A percentile compares a stretch with the other conserved stretches of the same genome.
Evolutionary conservation across 2,113 vertebrate species (phyloP).

Genomic region (Platichthys flesus): DNA sequence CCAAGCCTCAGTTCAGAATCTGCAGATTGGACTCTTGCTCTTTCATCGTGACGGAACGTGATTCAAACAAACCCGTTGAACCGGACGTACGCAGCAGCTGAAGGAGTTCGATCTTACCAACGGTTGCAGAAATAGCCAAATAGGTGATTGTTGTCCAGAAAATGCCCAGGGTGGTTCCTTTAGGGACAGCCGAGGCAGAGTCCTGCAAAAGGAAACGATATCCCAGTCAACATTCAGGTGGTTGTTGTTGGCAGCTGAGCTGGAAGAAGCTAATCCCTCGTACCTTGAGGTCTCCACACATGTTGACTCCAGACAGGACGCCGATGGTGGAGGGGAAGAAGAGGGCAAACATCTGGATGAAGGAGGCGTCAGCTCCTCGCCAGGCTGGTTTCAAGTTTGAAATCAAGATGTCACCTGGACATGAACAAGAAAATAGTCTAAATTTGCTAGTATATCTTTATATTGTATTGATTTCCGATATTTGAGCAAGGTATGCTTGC

Average conservation of each 20-base stretch:
- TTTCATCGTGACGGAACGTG: too few relatives aligned
- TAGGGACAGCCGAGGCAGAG: conserved; percentile 78
- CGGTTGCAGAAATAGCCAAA: conserved; percentile 71
- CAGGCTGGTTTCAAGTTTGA: conserved; percentile 75
- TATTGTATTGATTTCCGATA: neutral
- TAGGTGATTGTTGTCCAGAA: conserved; percentile 79
- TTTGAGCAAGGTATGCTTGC: neutral
- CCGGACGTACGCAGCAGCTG: neutral
- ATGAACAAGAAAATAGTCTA: neutral
- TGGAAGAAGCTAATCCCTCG: neutral
- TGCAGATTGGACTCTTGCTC: too few relatives aligned
- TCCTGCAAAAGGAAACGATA: conserved; percentile 59
- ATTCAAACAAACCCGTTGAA: too few relatives aligned
- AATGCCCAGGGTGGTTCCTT: conserved; percentile 80
- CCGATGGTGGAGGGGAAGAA: conserved; percentile 85
- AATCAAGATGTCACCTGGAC: conserved; percentile 78
- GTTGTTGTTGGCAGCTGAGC: too few relatives aligned
- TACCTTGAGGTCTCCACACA: conserved; percentile 84
- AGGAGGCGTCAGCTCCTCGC: conserved; percentile 51
- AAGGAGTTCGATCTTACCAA: conserved; percentile 56
- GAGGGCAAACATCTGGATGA: conserved; percentile 84
- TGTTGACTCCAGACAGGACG: conserved; percentile 82
- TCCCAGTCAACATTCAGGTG: neutral
- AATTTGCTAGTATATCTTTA: neutral
- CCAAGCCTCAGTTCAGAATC: too few relatives aligned